phyloP scores from a whole-genome alignment of 2,113 vertebrate genomes.

The Dryoscopus gambensis region DNA sequence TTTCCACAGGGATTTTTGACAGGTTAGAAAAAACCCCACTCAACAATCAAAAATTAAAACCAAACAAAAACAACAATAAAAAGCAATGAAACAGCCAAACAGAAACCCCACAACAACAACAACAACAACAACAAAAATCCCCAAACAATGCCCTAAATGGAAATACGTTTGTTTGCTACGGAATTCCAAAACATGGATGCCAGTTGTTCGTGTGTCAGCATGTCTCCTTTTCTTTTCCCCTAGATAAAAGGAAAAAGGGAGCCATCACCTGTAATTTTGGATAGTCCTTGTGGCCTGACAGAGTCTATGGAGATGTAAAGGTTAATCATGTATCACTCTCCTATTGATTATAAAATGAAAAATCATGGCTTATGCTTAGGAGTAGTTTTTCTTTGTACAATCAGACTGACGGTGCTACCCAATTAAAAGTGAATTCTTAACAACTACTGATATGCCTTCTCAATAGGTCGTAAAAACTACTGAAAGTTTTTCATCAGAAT shows the following conservation, averaged over 20 bases:
- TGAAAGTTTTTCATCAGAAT: not conserved
- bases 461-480: not conserved
- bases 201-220: not conserved
- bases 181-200: not conserved
- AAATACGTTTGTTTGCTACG: not conserved
- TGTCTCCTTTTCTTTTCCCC: not conserved
- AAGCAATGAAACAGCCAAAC: rapidly evolving
- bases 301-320: not conserved
- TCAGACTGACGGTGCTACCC: not conserved
- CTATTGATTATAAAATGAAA: not conserved
- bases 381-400: not conserved
- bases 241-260: not conserved
- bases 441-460: not conserved
- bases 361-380: not conserved
- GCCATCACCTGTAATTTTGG: not conserved
- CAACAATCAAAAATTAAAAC: not conserved
- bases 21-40: constrained; percentile 29
- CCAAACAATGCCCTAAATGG: not conserved
- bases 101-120: not conserved
- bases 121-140: not conserved
- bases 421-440: not conserved
- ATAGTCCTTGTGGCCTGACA: not conserved
- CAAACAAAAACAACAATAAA: not conserved
- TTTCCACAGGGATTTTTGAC: constrained; percentile 84
- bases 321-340: not conserved